Evolutionary conservation across 2,113 vertebrate species (phyloP).

Genomic region (Trogon melanurus): DNA sequence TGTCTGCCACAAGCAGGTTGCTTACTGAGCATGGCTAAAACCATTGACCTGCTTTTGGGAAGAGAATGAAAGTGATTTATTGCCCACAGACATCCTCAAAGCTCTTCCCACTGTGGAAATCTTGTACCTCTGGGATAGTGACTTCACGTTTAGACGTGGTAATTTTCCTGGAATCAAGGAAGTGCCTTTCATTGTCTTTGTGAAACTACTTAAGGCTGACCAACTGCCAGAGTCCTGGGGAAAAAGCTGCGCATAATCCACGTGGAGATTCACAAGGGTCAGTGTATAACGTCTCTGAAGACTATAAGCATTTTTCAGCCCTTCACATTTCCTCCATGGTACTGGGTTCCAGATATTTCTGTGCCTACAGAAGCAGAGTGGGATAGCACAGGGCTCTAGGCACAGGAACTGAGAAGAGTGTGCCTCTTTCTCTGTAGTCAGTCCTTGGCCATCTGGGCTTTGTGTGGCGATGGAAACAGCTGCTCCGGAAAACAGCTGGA

Average conservation of each 20-base stretch:
- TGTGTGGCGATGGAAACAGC: background rate
- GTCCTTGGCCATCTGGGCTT: background rate
- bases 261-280: background rate
- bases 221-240: background rate
- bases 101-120: background rate
- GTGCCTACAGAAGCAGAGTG: background rate
- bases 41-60: background rate
- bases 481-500: conserved; percentile 21
- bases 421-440: background rate
- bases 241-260: background rate
- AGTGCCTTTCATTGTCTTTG: background rate
- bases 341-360: background rate
- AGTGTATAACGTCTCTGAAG: background rate
- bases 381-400: background rate
- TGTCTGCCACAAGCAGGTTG: background rate
- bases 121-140: background rate
- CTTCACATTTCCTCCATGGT: background rate
- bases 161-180: background rate
- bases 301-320: background rate
- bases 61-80: background rate
- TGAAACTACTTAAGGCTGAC: background rate
- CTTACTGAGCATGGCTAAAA: background rate
- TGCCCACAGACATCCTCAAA: background rate
- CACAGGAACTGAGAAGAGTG: background rate
- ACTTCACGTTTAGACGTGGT: background rate